Base-by-base conservation (phyloP, 2,888 invertebrate genomes). In the Acronicta aceris region DNA sequence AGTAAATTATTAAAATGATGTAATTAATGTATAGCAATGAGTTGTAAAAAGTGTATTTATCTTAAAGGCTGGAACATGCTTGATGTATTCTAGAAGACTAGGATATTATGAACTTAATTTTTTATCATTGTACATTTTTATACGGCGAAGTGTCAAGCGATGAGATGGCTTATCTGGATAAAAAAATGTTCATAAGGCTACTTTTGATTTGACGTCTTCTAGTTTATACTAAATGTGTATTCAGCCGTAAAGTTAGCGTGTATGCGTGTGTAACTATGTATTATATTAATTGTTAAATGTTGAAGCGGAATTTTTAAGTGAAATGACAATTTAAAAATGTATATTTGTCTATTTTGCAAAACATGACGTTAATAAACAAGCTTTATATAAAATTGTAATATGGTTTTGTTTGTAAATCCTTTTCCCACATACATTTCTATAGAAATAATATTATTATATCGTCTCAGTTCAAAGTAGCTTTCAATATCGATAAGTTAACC, bases 271-370 rank as follows among this genome's bases (percentile, higher is more conserved):
- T 91, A 90, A 83, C 83, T 88, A 89, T 89, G 88, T 91, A 90
- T 82, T 80, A 88, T 89, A 89, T 78, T 81, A 83, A 91, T 89
- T 94, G 93, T 94, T 94, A 91, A 93, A 93, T 90, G 90, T 93
- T 94, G 87, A 91, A 82, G 89, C 89, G 91, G 86, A 90, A 86
- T 91, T 91, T 91, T 91, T 92, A 94, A 89, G 90, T 91, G 84
- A 88, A 90, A 87, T 82, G 89, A 91, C 89, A 87, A 89, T 89
- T 88, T 85, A 90, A 88, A 89, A 76, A 85, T 93, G 92, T 92
- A 93, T 91, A 93, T 94, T 92, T 94, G 93, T 94, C 94, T 94
- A 94, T 94, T 94, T 94, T 94, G 94, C 94, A 93, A 92, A 93
- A 93, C 90, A 93, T 92, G 93, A 93, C 88, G 93, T 93, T 94